Evolutionary conservation across 2,113 vertebrate species (phyloP).

Genomic region (Oryzias woworae): DNA sequence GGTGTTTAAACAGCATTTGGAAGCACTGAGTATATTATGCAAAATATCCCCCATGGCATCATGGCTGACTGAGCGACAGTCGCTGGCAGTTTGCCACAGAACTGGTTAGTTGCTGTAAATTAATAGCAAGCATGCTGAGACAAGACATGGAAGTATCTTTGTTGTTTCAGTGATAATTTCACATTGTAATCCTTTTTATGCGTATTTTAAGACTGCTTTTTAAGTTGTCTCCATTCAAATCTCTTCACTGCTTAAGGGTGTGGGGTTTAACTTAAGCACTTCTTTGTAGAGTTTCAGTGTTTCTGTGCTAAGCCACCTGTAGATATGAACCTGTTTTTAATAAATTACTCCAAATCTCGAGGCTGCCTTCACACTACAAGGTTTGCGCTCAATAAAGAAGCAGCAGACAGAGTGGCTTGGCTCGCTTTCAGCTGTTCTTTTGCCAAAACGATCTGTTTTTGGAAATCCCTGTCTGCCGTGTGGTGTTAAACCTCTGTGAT

Average conservation of each 20-base stretch:
- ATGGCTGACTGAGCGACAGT: slow-evolving; percentile 17
- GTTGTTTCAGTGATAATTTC: slow-evolving; percentile 33
- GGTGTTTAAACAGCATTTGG: slow-evolving; percentile 48
- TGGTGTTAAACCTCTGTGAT: slow-evolving; percentile 40
- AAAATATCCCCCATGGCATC: slow-evolving; percentile 32
- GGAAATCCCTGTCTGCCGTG: slow-evolving; percentile 45
- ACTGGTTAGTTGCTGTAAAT: slow-evolving; percentile 43
- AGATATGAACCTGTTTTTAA: slow-evolving; percentile 20
- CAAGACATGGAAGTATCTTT: slow-evolving; percentile 50
- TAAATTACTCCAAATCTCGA: slow-evolving; percentile 6
- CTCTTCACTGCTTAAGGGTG: slow-evolving; percentile 27
- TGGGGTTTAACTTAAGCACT: slow-evolving; percentile 16
- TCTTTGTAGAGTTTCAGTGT: slow-evolving; percentile 21
- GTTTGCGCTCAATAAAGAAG: slow-evolving; percentile 32
- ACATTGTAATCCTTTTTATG: slow-evolving; percentile 18
- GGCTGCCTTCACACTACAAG: slow-evolving; percentile 27
- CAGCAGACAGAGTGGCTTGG: slow-evolving; percentile 60
- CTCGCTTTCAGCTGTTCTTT: slow-evolving; percentile 67
- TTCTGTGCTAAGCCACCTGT: slow-evolving; percentile 26
- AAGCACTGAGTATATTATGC: slow-evolving; percentile 37
- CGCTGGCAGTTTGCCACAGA: slow-evolving; percentile 42
- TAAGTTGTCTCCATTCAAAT: slow-evolving; percentile 20
- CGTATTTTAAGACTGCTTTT: slow-evolving; percentile 16
- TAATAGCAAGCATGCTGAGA: slow-evolving; percentile 45
- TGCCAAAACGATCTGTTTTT: slow-evolving; percentile 71